Evolutionary conservation across 1,140 invertebrate species (phyloP).

Genomic region (Linepithema humile): DNA sequence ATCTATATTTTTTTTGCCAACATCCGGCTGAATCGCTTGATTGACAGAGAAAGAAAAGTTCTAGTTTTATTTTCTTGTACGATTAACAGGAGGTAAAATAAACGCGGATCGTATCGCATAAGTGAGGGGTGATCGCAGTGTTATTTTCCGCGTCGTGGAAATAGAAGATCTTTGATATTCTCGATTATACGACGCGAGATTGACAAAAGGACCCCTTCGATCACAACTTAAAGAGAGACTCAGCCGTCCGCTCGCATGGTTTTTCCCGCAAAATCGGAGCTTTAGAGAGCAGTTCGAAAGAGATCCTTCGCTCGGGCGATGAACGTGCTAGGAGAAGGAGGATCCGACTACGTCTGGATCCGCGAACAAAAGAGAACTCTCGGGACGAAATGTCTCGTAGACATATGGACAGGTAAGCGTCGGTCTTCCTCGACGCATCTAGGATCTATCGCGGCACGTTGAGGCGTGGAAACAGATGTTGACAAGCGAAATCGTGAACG

Average conservation of each 20-base stretch:
- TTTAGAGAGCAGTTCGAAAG: constrained; percentile 10
- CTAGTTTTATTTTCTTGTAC: background rate
- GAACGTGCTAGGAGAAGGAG: constrained; percentile 6
- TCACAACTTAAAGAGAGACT: constrained; percentile 23
- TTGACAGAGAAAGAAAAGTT: background rate
- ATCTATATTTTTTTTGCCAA: background rate
- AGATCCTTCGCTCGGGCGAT: constrained; percentile 53
- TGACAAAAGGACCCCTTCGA: constrained; percentile 42
- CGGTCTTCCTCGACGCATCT: constrained; percentile 5
- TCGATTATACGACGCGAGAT: constrained; percentile 27
- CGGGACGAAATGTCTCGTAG: constrained; percentile 22
- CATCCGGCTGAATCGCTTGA: background rate
- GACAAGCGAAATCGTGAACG: constrained; percentile 69
- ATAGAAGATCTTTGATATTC: constrained; percentile 6
- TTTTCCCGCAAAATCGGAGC: constrained; percentile 26
- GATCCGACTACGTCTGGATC: background rate
- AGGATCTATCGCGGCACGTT: constrained; percentile 36
- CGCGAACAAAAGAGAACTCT: constrained; percentile 63
- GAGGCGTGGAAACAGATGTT: constrained; percentile 74
- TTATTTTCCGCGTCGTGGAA: background rate
- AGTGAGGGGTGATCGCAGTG: background rate
- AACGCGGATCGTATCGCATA: background rate
- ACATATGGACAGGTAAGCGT: constrained; percentile 66
- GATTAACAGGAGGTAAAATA: background rate
- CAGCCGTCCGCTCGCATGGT: constrained; percentile 12